Evolutionary conservation across 2,113 vertebrate genomes (phyloP).

Genomic region (Progne subis): DNA sequence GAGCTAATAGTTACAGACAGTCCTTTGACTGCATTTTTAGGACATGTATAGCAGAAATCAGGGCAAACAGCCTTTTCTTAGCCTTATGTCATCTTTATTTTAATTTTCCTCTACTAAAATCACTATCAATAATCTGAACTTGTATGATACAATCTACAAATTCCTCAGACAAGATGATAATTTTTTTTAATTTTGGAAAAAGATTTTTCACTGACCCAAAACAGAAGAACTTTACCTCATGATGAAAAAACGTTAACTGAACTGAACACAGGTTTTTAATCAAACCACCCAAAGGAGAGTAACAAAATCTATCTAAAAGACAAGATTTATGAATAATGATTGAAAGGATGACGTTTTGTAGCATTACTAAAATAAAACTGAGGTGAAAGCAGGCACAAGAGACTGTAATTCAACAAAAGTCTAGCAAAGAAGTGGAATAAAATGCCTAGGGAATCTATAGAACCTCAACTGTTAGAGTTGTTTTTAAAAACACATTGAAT

Average conservation of each 20-base stretch:
- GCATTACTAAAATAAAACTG: neutral
- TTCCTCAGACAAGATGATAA: neutral
- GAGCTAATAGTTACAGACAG: neutral
- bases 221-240: neutral
- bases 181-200: neutral
- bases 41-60: neutral
- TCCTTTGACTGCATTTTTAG: neutral
- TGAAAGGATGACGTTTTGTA: neutral
- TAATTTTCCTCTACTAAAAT: neutral
- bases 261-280: neutral
- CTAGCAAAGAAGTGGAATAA: neutral
- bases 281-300: neutral
- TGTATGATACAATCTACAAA: neutral
- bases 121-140: neutral
- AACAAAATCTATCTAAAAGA: neutral
- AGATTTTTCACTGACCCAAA: neutral
- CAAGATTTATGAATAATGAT: neutral
- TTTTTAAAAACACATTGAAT: neutral
- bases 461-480: neutral
- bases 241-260: neutral
- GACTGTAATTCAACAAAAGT: neutral
- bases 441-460: neutral
- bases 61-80: neutral
- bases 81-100: neutral
- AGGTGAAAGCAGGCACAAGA: neutral